A percentile compares a stretch with the other conserved stretches of the same genome.
phyloP scores from a whole-genome alignment of 2,888 invertebrate species.

The Amphipoea lucens region DNA sequence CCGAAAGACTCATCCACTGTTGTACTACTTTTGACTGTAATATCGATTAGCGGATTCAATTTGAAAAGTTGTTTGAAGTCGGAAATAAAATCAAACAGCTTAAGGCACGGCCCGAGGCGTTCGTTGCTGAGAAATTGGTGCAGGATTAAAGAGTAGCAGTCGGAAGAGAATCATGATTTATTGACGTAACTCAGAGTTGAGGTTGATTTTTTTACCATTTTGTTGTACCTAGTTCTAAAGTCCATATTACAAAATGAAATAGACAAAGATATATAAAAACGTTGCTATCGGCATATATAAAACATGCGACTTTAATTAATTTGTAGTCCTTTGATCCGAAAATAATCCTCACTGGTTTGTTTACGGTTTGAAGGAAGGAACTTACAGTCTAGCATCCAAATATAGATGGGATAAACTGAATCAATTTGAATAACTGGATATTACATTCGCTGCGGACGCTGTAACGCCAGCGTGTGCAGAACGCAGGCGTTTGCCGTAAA shows the following conservation, averaged over 20 bases:
- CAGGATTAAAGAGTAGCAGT: constrained; percentile 8
- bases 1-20: not conserved
- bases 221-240: not conserved
- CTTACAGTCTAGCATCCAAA: constrained; percentile 1
- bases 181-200: not conserved
- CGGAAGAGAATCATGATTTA: constrained; percentile 19
- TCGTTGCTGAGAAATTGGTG: constrained; percentile 14
- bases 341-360: not conserved
- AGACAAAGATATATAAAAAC: not conserved
- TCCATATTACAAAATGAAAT: not conserved
- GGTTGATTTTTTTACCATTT: not conserved
- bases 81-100: constrained; percentile 48
- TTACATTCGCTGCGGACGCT: constrained; percentile 43
- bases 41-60: not conserved
- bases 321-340: not conserved
- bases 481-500: constrained; percentile 38
- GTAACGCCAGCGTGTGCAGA: constrained; percentile 30
- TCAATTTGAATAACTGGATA: constrained; percentile 49
- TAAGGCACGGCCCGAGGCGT: constrained; percentile 1
- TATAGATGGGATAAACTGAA: constrained; percentile 31
- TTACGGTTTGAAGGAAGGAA: not conserved
- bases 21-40: not conserved
- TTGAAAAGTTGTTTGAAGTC: constrained; percentile 24
- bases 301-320: not conserved
- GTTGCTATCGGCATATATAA: not conserved